phyloP scores from a whole-genome alignment of 2,113 vertebrate genomes.

The Conger conger region DNA sequence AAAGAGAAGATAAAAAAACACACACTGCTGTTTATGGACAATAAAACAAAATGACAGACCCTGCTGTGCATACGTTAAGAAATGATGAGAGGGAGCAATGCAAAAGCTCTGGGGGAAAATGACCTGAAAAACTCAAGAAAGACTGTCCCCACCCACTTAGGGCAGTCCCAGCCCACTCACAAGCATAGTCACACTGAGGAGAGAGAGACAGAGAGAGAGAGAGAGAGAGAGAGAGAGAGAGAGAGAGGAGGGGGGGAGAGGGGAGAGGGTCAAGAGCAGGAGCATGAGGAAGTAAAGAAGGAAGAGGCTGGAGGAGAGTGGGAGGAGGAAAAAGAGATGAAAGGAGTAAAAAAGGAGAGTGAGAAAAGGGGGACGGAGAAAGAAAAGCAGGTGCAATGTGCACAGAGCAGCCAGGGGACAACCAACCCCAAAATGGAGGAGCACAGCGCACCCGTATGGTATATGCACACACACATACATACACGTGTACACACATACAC shows the following conservation, averaged over 20 bases:
- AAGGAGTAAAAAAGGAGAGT: not conserved
- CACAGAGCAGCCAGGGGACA: not conserved
- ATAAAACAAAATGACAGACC: not conserved
- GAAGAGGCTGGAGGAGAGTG: not conserved
- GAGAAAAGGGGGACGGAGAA: not conserved
- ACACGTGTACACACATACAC: not conserved
- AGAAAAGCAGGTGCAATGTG: not conserved
- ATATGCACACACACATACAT: slow-evolving; percentile 16
- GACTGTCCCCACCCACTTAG: slow-evolving; percentile 4
- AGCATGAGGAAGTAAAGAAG: not conserved
- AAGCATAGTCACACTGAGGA: slow-evolving; percentile 50
- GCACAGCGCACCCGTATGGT: slow-evolving; percentile 5
- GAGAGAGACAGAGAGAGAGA: not conserved
- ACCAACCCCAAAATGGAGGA: not conserved
- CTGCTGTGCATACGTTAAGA: not conserved
- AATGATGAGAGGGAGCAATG: slow-evolving; percentile 23
- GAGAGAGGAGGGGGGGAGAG: not conserved
- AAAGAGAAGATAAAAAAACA: not conserved
- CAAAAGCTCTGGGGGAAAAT: slow-evolving; percentile 42
- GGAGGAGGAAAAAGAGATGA: not conserved
- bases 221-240: not conserved
- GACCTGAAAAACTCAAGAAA: slow-evolving; percentile 59
- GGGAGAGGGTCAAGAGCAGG: slow-evolving; percentile 19
- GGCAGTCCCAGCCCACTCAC: slow-evolving; percentile 32
- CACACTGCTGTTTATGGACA: not conserved